Conservation (phyloP, 2,113 vertebrate genomes). For the Gymnocephalus cernua region DNA sequence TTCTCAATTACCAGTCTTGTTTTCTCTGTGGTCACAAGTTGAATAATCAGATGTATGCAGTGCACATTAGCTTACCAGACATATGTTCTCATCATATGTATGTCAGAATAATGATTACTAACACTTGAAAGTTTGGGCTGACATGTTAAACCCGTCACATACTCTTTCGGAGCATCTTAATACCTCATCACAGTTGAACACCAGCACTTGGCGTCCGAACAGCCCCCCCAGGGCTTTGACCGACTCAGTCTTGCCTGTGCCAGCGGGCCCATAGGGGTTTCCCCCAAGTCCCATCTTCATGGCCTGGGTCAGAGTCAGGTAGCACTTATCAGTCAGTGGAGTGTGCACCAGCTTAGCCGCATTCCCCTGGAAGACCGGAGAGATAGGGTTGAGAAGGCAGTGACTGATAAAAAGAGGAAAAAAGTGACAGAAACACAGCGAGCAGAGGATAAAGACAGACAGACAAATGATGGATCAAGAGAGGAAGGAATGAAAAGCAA, state of each 20-base stretch:
- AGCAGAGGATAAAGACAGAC: slow-evolving; percentile 25
- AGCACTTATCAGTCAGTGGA: slow-evolving; percentile 97
- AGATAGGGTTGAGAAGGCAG: slow-evolving; percentile 26
- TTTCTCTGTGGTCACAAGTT: background rate
- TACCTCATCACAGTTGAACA: slow-evolving; percentile 99
- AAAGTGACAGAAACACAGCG: background rate
- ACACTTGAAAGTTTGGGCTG: too few relatives aligned
- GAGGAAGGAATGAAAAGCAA: slow-evolving; percentile 24
- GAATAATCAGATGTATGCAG: background rate
- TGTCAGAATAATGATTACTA: background rate
- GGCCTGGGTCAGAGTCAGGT: slow-evolving; percentile 96
- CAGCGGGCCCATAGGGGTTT: slow-evolving; percentile 97
- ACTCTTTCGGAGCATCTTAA: background rate
- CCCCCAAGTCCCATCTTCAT: slow-evolving; percentile 98
- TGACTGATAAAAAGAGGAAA: slow-evolving; percentile 27
- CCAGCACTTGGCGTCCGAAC: slow-evolving; percentile 96
- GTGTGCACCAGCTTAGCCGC: slow-evolving; percentile 96
- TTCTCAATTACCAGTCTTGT: slow-evolving; percentile 9
- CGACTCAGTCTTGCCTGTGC: slow-evolving; percentile 98
- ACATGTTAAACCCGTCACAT: background rate
- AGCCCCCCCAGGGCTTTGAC: slow-evolving; percentile 96
- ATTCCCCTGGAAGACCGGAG: slow-evolving; percentile 88
- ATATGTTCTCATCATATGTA: background rate
- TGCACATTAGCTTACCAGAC: background rate
- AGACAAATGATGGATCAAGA: slow-evolving; percentile 29